phyloP scores from a whole-genome alignment of 2,113 vertebrate genomes.

The Sylvia atricapilla region DNA sequence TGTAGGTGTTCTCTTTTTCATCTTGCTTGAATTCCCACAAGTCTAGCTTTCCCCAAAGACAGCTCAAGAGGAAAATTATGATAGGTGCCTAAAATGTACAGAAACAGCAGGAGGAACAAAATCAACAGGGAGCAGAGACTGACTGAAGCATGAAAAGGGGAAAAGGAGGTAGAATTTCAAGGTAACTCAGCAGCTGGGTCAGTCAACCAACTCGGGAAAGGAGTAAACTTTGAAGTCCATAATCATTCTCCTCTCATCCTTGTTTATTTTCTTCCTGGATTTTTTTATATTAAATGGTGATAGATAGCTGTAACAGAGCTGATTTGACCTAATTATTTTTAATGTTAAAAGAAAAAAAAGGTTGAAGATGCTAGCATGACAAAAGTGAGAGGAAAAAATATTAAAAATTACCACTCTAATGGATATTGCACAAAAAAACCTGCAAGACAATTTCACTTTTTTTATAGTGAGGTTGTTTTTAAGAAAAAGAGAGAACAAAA shows the following conservation, averaged over 20 bases:
- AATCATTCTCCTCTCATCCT: background rate
- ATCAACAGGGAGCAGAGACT: background rate
- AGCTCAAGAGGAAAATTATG: background rate
- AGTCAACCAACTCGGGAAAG: background rate
- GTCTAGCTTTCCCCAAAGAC: background rate
- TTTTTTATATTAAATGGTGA: background rate
- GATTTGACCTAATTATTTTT: background rate
- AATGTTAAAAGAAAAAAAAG: background rate
- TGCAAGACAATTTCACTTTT: background rate
- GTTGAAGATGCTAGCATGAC: background rate
- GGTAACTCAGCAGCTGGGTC: background rate
- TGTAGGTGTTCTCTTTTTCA: background rate
- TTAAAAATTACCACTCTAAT: background rate
- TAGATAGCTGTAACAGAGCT: background rate
- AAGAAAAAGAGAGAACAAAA: background rate
- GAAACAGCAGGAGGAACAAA: background rate
- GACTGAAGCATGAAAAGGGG: background rate
- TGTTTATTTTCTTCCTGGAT: background rate
- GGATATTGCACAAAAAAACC: background rate
- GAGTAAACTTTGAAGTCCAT: background rate
- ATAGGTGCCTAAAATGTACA: background rate
- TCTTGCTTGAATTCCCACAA: background rate
- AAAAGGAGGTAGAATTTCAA: background rate
- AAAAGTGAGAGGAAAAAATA: background rate
- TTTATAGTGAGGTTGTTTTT: background rate